These are phyloP conservation scores for Orycteropus afer DNA, from an alignment of 2,113 vertebrate species.

Conservation along the genomic window DNA sequence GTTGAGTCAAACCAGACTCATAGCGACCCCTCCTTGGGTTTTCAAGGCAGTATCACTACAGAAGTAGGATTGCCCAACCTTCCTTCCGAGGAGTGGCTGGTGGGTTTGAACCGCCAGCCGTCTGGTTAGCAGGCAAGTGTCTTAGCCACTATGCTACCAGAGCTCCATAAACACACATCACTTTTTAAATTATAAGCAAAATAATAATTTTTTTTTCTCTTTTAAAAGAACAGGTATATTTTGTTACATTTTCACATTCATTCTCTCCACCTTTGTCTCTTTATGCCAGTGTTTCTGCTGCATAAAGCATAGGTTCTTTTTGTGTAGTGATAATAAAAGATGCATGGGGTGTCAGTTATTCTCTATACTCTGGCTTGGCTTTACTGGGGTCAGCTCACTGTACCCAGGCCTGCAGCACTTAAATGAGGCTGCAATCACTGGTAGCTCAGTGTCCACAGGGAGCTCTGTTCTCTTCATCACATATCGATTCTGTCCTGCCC, in stretches of 20 bases:
- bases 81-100: too few species aligned
- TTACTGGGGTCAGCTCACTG: background rate
- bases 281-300: background rate
- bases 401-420: background rate
- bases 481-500: background rate
- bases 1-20: too few species aligned
- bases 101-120: too few species aligned
- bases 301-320: background rate
- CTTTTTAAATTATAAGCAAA: too few species aligned
- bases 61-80: too few species aligned
- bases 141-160: too few species aligned
- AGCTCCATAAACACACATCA: too few species aligned
- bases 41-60: too few species aligned
- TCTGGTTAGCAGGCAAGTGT: too few species aligned
- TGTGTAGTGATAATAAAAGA: background rate
- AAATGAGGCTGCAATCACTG: background rate
- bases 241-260: background rate
- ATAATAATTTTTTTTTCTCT: too few species aligned
- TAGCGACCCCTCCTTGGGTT: too few species aligned
- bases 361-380: background rate
- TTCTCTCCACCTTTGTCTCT: background rate
- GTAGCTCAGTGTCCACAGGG: background rate
- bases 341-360: background rate
- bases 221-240: background rate
- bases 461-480: constrained; percentile 10